Evolutionary conservation across 2,888 invertebrate genomes (phyloP).

Genomic region (Opisthograptis luteolata): DNA sequence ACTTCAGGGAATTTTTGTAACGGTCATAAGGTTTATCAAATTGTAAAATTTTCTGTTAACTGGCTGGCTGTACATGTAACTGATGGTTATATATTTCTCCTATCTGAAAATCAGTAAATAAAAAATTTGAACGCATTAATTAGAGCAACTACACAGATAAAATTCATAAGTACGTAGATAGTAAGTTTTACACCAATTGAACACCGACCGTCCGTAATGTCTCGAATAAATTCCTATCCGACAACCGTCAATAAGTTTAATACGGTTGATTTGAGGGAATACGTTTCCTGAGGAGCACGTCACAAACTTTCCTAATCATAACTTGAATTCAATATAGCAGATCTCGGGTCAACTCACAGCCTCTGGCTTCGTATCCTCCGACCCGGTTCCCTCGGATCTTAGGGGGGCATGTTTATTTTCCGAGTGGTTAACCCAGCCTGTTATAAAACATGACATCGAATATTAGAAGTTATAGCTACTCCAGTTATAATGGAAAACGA

Average conservation of each 20-base stretch:
- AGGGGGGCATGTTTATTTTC: constrained; percentile 72
- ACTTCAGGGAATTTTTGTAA: too few species aligned
- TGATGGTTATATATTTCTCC: too few species aligned
- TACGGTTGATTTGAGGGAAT: constrained; percentile 31
- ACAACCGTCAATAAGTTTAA: constrained; percentile 26
- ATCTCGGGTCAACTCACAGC: constrained; percentile 57
- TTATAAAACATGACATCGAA: constrained; percentile 48
- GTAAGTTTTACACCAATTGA: constrained; percentile 48
- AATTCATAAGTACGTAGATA: constrained; percentile 62
- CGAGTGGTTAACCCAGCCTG: constrained; percentile 61
- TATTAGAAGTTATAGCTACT: constrained; percentile 19
- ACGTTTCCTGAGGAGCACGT: constrained; percentile 14
- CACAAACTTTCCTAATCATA: constrained; percentile 65
- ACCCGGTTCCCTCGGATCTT: constrained; percentile 56
- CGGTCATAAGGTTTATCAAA: too few species aligned
- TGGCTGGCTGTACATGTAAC: too few species aligned
- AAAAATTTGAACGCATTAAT: not conserved
- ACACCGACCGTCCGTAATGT: constrained; percentile 25
- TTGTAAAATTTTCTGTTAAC: too few species aligned
- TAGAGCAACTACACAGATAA: constrained; percentile 40
- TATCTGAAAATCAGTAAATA: not conserved
- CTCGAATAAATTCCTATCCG: constrained; percentile 1
- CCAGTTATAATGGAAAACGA: constrained; percentile 6
- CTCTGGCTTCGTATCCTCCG: constrained; percentile 60
- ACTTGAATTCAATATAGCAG: constrained; percentile 69